Evolutionary conservation across 2,888 invertebrate genomes (phyloP), one percentile per base, ranked within the genome.

Genomic region (Andrena trimmerana): DNA sequence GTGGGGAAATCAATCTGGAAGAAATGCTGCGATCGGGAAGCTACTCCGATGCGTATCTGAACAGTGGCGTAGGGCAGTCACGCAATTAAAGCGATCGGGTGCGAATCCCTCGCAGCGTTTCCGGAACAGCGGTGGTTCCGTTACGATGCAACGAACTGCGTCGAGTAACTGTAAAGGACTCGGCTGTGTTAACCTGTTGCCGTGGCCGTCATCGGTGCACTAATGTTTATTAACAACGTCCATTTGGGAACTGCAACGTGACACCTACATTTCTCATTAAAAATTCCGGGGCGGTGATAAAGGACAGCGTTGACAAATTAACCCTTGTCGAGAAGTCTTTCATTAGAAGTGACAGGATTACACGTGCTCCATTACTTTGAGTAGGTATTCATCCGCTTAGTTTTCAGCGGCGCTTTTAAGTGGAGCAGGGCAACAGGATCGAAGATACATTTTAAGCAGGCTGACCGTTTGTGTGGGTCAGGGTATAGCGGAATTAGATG

Each of bases 81-180:
- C 63, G 85, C 66, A 63, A 84, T 87, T 73, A 77, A 70, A 50
- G 50, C 70, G 77, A 78, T 76, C 85, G 85, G 86, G 78, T 84
- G 69, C 72, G 74, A 79, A 81, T 88, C 73, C 77, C 74, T 77
- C 54, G 60, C 42, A 52, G 33, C 74, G 74, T 78, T 86, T 89
- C 81, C 88, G 87, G 89, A 84, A 86, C 82, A 68, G 81, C 77
- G 65, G 72, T 50, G 68, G 85, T 88, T 86, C 88, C 88, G 88
- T 88, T 88, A 88, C 75, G 85, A 86, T 88, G 78, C 85, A 87
- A 84, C 89, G 85, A 85, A 89, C 87, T 84, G 80, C 85, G 72
- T 74, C 86, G 86, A 33, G 48, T 89, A 88, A 88, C 88, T 87
- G 88, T 86, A 87, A 89, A 89, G 88, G 89, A 88, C 83, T 81